Evolutionary conservation across 2,888 invertebrate species (phyloP).

Genomic region (Pecten maximus): DNA sequence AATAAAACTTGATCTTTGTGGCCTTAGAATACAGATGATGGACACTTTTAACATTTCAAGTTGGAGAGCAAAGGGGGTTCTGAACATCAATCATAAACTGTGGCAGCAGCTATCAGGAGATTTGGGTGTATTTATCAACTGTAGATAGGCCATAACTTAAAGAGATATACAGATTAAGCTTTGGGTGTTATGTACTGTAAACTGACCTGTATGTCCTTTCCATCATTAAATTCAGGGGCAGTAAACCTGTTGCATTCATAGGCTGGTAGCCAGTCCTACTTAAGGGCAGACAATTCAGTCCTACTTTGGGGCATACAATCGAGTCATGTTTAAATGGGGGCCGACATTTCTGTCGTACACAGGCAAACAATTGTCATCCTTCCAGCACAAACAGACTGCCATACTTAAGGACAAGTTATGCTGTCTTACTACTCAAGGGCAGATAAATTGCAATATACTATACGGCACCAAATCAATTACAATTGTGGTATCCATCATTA

Average conservation of each 20-base stretch:
- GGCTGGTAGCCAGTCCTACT: neutral
- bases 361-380: neutral
- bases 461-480: neutral
- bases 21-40: neutral
- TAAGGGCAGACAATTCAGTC: neutral
- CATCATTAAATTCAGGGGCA: neutral
- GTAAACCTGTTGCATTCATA: neutral
- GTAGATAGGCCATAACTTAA: neutral
- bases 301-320: neutral
- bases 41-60: neutral
- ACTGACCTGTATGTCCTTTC: neutral
- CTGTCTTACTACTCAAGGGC: neutral
- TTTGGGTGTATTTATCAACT: constrained; percentile 26
- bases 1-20: neutral
- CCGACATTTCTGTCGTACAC: neutral
- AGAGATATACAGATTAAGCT: neutral
- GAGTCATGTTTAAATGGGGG: neutral
- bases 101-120: neutral
- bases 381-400: neutral
- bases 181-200: neutral
- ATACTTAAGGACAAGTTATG: neutral
- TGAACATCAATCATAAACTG: neutral
- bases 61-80: neutral
- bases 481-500: neutral
- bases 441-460: neutral